phyloP scores from a whole-genome alignment of 1,140 invertebrate genomes.

The Scaptodrosophila lebanonensis region DNA sequence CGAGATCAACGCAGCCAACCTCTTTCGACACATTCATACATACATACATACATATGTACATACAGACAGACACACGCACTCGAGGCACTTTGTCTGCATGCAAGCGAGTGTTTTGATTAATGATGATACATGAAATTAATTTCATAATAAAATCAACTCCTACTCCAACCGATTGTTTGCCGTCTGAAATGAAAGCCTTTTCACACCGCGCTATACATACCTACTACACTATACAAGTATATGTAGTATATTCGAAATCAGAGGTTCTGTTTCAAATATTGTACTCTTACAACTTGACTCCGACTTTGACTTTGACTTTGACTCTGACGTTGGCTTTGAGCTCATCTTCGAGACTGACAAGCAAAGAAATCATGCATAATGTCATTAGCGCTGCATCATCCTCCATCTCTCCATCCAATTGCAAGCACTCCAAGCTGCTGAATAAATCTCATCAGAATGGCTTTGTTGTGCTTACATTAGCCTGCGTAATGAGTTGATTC shows the following conservation, averaged over 20 bases:
- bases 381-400: constrained; percentile 73
- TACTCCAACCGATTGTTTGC: constrained; percentile 65
- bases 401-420: constrained; percentile 20
- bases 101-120: constrained; percentile 70
- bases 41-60: constrained; percentile 31
- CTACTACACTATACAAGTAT: no score
- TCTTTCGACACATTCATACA: constrained; percentile 17
- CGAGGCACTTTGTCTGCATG: constrained; percentile 42
- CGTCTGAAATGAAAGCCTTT: constrained; percentile 72
- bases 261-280: constrained; percentile 30
- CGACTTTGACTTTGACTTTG: constrained; percentile 7
- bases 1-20: constrained; percentile 25
- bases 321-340: background rate
- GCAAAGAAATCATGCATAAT: constrained; percentile 55
- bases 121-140: constrained; percentile 75
- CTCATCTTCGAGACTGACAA: no score
- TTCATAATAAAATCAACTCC: constrained; percentile 51
- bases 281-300: constrained; percentile 30
- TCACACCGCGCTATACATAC: constrained; percentile 55
- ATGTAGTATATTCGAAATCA: no score
- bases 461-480: constrained; percentile 75
- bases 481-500: constrained; percentile 73
- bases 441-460: constrained; percentile 69
- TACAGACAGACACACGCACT: constrained; percentile 28
- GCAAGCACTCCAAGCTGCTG: constrained; percentile 57